These are phyloP conservation scores for Nyctalus aviator DNA, from an alignment of 2,797 vertebrate genomes.

Conservation along the genomic window DNA sequence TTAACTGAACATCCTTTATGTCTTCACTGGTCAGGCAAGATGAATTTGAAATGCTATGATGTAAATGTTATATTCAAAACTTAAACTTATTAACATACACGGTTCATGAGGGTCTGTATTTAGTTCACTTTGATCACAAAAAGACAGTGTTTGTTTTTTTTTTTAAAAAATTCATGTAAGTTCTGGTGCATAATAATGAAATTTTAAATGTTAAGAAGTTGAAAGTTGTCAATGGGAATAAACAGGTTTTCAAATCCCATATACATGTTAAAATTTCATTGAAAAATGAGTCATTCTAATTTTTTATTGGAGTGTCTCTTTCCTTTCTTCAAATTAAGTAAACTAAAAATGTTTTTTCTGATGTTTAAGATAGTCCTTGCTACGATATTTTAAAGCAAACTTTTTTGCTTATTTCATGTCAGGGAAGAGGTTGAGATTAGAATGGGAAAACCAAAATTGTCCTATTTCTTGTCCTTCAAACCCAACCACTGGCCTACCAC, in stretches of 20 bases:
- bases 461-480: background rate
- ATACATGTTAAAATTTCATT: background rate
- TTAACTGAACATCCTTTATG: constrained; percentile 20
- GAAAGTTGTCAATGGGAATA: background rate
- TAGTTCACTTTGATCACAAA: background rate
- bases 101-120: background rate
- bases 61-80: background rate
- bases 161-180: background rate
- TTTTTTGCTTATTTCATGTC: background rate
- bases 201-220: background rate
- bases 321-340: constrained; percentile 17
- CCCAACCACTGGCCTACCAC: background rate
- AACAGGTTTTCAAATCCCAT: background rate
- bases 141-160: background rate
- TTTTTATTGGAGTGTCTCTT: background rate
- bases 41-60: constrained; percentile 36
- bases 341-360: background rate
- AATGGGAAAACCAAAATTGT: background rate
- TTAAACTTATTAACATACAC: background rate
- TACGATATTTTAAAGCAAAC: background rate
- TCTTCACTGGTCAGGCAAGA: background rate
- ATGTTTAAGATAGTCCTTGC: background rate
- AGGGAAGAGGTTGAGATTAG: background rate
- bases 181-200: background rate
- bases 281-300: background rate